Conservation (phyloP, 2,888 invertebrate species). For the Steromphala cineraria region DNA sequence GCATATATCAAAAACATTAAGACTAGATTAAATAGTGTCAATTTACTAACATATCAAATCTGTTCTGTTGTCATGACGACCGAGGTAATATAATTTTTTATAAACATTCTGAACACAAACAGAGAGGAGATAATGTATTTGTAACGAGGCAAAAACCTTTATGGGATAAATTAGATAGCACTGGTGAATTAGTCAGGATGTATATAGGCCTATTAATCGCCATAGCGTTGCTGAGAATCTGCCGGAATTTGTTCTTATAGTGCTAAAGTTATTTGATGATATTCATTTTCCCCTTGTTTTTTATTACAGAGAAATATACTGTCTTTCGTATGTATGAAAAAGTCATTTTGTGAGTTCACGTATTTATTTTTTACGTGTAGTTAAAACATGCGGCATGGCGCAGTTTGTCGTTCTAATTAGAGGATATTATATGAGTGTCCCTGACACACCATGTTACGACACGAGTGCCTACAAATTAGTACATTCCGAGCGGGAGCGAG, state of each 20-base stretch:
- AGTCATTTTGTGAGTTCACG: too few relatives aligned
- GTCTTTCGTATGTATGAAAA: neutral
- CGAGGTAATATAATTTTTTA: too few relatives aligned
- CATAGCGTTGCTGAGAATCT: neutral
- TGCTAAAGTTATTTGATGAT: neutral
- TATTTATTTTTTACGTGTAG: neutral
- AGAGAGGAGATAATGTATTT: neutral
- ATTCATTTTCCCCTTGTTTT: neutral
- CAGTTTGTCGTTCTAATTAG: too few relatives aligned
- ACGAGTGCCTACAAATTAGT: too few relatives aligned
- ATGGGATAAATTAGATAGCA: neutral
- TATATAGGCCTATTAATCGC: neutral
- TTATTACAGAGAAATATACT: neutral
- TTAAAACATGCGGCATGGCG: neutral
- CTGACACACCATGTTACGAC: too few relatives aligned
- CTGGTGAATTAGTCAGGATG: neutral
- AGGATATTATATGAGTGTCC: too few relatives aligned
- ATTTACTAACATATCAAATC: too few relatives aligned
- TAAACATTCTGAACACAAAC: neutral
- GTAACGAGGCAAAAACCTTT: neutral
- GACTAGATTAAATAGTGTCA: too few relatives aligned
- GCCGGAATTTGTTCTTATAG: neutral
- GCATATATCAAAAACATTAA: too few relatives aligned
- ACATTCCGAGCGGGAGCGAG: too few relatives aligned
- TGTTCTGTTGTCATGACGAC: too few relatives aligned